These are phyloP conservation scores for Physocephala rufipes DNA, from an alignment of 2,888 invertebrate genomes.

Conservation along the genomic window DNA sequence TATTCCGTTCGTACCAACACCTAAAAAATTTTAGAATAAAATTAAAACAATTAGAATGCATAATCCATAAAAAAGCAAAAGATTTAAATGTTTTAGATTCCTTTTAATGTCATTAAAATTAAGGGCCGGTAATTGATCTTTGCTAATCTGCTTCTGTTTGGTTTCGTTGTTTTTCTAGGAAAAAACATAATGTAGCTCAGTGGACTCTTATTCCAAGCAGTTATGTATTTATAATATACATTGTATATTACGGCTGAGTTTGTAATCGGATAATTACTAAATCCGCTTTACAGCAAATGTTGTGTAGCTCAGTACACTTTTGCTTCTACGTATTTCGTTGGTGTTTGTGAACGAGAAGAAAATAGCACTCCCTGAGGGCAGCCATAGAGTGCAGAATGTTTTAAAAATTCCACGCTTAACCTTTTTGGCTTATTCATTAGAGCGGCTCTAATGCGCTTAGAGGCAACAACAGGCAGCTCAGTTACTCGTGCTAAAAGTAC, in stretches of 20 bases:
- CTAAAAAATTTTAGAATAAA: no score
- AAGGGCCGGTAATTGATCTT: no score
- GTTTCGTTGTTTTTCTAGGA: neutral
- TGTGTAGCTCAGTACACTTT: slow-evolving; percentile 5
- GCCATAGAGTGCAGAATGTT: slow-evolving; percentile 34
- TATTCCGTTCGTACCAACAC: no score
- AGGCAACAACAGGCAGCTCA: slow-evolving; percentile 7
- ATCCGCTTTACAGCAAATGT: slow-evolving; percentile 35
- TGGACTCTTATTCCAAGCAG: neutral
- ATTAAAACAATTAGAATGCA: no score
- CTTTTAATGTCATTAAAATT: no score
- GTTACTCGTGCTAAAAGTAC: slow-evolving; percentile 32
- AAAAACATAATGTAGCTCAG: neutral
- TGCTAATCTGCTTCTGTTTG: no score
- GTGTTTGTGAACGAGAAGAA: neutral
- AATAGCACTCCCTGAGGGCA: slow-evolving; percentile 11
- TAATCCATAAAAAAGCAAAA: no score
- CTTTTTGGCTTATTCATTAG: slow-evolving; percentile 33
- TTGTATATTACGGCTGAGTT: slow-evolving; percentile 16
- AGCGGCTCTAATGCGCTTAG: slow-evolving; percentile 20
- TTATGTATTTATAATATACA: neutral
- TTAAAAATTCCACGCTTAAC: slow-evolving; percentile 32
- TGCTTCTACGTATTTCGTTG: neutral
- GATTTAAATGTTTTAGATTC: no score
- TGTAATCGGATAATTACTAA: slow-evolving; percentile 38